A percentile compares a stretch with the other conserved stretches of the same genome.
Evolutionary conservation across 2,888 invertebrate species (phyloP).

Genomic region (Nomada hirtipes): DNA sequence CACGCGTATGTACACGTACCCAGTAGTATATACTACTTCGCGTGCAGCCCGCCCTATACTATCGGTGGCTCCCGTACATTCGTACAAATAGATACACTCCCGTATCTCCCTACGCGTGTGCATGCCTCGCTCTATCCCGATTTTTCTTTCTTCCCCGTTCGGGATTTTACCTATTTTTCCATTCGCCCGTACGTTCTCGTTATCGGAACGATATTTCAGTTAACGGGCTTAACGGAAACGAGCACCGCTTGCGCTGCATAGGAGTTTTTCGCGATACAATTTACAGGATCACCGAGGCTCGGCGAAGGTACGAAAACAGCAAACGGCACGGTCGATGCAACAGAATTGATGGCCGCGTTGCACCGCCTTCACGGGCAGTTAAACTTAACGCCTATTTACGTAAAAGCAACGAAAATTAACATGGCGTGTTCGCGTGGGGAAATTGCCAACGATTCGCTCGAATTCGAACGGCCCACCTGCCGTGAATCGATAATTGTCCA

Average conservation of each 20-base stretch:
- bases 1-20: conserved; percentile 5
- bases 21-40: conserved; percentile 4
- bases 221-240: conserved; percentile 73
- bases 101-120: conserved; percentile 14
- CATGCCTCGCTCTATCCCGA: neutral
- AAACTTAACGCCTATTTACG: conserved; percentile 62
- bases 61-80: conserved; percentile 8
- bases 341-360: conserved; percentile 40
- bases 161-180: conserved; percentile 26
- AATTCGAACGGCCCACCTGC: conserved; percentile 15
- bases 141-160: conserved; percentile 5
- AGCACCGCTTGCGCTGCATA: conserved; percentile 12
- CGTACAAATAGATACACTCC: conserved; percentile 52
- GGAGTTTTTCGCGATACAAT: conserved; percentile 40
- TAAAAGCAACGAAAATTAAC: conserved; percentile 57
- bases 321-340: conserved; percentile 21
- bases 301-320: conserved; percentile 25
- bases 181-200: conserved; percentile 73
- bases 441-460: conserved; percentile 38
- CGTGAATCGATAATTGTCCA: conserved; percentile 43
- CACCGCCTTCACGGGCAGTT: conserved; percentile 54
- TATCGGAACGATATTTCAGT: conserved; percentile 79
- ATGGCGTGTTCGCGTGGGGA: conserved; percentile 18
- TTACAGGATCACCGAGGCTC: conserved; percentile 35
- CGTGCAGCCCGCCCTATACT: conserved; percentile 3